phyloP scores from a whole-genome alignment of 2,797 vertebrate genomes.

The Megaceryle alcyon region DNA sequence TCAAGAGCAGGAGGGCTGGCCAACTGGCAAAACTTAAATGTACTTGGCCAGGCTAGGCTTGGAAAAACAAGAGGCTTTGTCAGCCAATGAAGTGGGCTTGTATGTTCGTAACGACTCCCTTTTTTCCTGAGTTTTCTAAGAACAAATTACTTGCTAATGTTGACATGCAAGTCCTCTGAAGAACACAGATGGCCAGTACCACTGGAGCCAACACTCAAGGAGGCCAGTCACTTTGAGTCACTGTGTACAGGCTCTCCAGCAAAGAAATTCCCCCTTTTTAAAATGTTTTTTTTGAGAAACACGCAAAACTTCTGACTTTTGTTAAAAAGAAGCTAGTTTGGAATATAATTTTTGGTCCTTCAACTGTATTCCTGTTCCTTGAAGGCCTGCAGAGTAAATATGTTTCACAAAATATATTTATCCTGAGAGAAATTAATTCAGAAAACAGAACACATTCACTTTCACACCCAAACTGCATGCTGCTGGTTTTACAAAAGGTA shows the following conservation, averaged over 20 bases:
- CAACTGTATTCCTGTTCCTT: background rate
- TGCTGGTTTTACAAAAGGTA: background rate
- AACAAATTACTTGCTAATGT: background rate
- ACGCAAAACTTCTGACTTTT: background rate
- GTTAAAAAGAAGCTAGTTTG: background rate
- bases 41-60: background rate
- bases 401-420: background rate
- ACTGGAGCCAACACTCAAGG: background rate
- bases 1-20: background rate
- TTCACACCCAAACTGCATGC: background rate
- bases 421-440: background rate
- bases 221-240: background rate
- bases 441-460: background rate
- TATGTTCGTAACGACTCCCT: background rate
- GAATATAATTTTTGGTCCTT: background rate
- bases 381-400: background rate
- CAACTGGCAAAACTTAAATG: slow-evolving; percentile 10
- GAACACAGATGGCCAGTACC: background rate
- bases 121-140: background rate
- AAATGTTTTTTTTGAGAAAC: background rate
- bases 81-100: background rate
- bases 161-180: background rate
- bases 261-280: background rate
- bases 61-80: background rate
- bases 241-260: background rate